A percentile compares a stretch with the other conserved stretches of the same genome.
phyloP scores from a whole-genome alignment of 2,888 invertebrate genomes.

The Callinectes sapidus region DNA sequence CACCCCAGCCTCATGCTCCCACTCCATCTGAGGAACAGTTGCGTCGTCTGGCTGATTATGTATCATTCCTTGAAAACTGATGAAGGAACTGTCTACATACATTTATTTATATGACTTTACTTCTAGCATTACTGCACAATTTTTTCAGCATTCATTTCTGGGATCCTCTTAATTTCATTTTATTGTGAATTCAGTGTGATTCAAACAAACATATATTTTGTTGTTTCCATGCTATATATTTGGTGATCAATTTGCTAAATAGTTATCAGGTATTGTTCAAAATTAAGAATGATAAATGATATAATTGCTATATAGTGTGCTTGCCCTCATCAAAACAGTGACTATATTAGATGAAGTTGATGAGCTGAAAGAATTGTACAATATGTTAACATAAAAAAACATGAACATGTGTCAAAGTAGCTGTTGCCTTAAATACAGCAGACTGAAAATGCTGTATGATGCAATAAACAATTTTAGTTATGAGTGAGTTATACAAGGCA shows the following conservation, averaged over 20 bases:
- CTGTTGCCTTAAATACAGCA: background rate
- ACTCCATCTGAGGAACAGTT: constrained; percentile 71
- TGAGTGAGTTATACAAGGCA: background rate
- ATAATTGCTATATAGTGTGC: background rate
- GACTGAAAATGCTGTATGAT: background rate
- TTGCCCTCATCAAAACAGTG: background rate
- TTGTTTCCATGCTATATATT: background rate
- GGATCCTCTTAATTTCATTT: background rate
- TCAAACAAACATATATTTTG: too few relatives aligned
- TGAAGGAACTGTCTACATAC: background rate
- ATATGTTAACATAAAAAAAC: background rate
- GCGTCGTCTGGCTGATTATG: constrained; percentile 69
- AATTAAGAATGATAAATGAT: background rate
- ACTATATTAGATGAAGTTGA: background rate
- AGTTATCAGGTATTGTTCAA: background rate
- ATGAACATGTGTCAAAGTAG: background rate
- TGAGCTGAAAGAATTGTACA: background rate
- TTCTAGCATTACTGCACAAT: background rate
- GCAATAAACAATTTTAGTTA: background rate
- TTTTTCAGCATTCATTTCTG: background rate
- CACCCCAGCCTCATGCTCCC: constrained; percentile 58
- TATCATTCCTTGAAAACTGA: constrained; percentile 71
- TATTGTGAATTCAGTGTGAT: too few relatives aligned
- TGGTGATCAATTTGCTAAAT: background rate
- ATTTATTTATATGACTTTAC: background rate